Base-by-base conservation (phyloP, 2,888 invertebrate species). In the Trichopria drosophilae region DNA sequence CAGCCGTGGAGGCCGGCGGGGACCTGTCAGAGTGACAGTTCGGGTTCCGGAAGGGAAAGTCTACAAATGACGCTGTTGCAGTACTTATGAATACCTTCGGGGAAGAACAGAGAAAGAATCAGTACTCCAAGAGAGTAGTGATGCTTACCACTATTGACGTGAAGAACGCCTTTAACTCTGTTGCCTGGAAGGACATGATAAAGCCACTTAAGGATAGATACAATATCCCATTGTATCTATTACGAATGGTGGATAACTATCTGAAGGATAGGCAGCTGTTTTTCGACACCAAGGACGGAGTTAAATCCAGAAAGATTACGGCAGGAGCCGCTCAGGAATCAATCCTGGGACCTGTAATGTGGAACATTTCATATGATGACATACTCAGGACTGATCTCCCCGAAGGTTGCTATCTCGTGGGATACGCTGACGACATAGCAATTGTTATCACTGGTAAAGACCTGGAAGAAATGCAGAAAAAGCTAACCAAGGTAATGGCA, bases 351-450 rank as follows among this genome's bases (percentile, higher is more conserved):
- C 44, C 44, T 2, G 50, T 44, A n/a, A 15, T 50, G 5, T 50
- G 44, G 50, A 50, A 46, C 29, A 31, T 16, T 7, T 2, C 23
- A 4, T 46, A 46, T 20, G 41, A 41, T 12, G 29, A 24, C 5
- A 22, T 46, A 0, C 45, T 58, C 6, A 36, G 45, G 0, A 12
- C 45, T 10, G 34, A 51, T 3, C 51, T 60, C 53, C 58, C 51
- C 3, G 15, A 44, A 6, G 50, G 40, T 15, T 26, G 43, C 1
- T 29, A 23, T 4, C 49, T 61, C 7, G 48, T 59, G 2, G 57
- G 49, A 9, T 56, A 53, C 31, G 53, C 57, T 2, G 59, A 60
- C 28, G 54, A 57, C 28, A 36, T 60, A 1, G 61, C 53, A 1
- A 53, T 41, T 0, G 20, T 51, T 1, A 51, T 57, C 7, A 35